These are phyloP conservation scores for Elgaria multicarinata DNA, from an alignment of 2,113 vertebrate genomes.

Conservation along the genomic window DNA sequence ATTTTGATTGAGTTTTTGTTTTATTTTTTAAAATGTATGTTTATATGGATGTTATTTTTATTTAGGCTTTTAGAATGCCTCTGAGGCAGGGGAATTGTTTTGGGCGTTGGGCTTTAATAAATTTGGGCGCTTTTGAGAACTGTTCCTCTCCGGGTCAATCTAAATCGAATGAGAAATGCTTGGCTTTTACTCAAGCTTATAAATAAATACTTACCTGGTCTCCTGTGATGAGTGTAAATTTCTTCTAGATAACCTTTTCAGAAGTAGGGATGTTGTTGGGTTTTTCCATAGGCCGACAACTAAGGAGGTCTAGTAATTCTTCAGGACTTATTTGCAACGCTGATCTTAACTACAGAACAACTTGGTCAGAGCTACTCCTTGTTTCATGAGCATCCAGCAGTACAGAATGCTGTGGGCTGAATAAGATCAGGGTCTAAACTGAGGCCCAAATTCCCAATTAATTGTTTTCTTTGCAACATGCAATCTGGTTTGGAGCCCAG, in stretches of 20 bases:
- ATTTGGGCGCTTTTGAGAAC: too few species aligned
- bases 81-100: too few species aligned
- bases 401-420: neutral
- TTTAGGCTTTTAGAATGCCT: too few species aligned
- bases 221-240: neutral
- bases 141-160: neutral
- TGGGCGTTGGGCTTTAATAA: neutral
- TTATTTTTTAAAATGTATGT: too few species aligned
- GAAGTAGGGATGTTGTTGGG: neutral
- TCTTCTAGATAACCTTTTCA: neutral
- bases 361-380: neutral
- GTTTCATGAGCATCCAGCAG: neutral
- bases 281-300: neutral
- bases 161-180: neutral
- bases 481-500: too few species aligned
- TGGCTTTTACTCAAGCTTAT: neutral
- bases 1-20: too few species aligned
- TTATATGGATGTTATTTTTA: too few species aligned
- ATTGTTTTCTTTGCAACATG: neutral
- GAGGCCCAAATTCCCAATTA: neutral
- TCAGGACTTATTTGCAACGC: neutral
- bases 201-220: neutral
- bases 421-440: neutral
- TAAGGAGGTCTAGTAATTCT: neutral
- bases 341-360: neutral